phyloP scores from a whole-genome alignment of 2,797 vertebrate species.

The Malacoraja senta region DNA sequence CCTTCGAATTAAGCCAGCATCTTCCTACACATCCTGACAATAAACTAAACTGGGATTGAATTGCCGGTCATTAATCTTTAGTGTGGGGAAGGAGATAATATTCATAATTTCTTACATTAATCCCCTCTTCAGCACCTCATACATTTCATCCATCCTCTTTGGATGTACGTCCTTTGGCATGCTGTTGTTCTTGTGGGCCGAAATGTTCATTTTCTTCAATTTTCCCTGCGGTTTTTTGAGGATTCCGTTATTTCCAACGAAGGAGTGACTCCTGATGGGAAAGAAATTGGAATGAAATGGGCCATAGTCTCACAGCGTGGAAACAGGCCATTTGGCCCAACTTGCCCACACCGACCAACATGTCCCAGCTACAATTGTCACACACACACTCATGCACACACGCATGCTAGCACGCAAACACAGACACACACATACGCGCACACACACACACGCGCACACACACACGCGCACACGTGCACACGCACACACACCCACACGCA shows the following conservation, averaged over 20 bases:
- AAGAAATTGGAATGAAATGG: not conserved
- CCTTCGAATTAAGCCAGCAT: no score
- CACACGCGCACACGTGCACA: no score
- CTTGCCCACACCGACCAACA: no score
- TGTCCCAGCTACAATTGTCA: no score
- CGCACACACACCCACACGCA: no score
- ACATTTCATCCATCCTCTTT: slow-evolving; percentile 83
- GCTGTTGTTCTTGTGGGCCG: slow-evolving; percentile 79
- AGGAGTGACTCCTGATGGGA: slow-evolving; percentile 84
- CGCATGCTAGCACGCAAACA: no score
- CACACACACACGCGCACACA: no score
- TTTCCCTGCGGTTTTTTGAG: slow-evolving; percentile 91
- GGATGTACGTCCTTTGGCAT: slow-evolving; percentile 84
- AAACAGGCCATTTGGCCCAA: no score
- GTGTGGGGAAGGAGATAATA: not conserved
- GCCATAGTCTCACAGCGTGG: no score
- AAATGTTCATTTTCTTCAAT: slow-evolving; percentile 83
- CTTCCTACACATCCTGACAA: no score
- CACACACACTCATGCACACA: no score
- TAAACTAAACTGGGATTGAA: not conserved
- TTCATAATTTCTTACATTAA: slow-evolving; percentile 71
- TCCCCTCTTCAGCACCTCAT: slow-evolving; percentile 78
- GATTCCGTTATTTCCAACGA: slow-evolving; percentile 83
- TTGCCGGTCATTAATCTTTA: not conserved
- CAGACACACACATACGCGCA: no score